A percentile compares a stretch with the other conserved stretches of the same genome.
These are phyloP conservation scores for Cricetomys ansorgei DNA, from an alignment of 2,113 vertebrate genomes.

Conservation along the genomic window DNA sequence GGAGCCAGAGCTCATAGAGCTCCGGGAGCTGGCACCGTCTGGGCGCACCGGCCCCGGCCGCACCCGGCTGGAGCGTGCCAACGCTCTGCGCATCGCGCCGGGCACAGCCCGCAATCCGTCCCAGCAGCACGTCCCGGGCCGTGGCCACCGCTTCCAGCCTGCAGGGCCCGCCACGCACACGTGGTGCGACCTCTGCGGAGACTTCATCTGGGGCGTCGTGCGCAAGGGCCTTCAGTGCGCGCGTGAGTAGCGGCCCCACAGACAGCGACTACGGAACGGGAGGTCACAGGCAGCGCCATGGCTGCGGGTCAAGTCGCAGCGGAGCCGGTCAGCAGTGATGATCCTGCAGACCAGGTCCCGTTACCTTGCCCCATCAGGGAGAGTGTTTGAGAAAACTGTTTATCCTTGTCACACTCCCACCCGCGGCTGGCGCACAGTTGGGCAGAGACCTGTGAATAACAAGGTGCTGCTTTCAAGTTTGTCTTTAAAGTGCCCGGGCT, in stretches of 20 bases:
- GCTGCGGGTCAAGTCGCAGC: neutral
- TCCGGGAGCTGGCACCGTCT: constrained; percentile 34
- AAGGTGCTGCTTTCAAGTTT: constrained; percentile 27
- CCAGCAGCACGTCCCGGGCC: constrained; percentile 84
- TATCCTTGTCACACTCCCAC: neutral
- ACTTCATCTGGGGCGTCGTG: constrained; percentile 97
- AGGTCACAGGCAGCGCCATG: constrained; percentile 5
- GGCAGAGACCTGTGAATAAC: neutral
- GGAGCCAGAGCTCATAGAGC: constrained; percentile 78
- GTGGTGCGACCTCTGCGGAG: constrained; percentile 98
- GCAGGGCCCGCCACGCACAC: constrained; percentile 88
- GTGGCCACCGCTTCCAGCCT: constrained; percentile 92
- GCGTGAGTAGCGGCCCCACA: constrained; percentile 90
- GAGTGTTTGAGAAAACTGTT: neutral
- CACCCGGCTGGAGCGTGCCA: constrained; percentile 91
- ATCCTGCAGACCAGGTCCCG: neutral
- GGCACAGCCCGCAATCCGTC: constrained; percentile 86
- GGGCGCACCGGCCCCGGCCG: constrained; percentile 72
- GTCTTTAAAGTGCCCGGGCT: constrained; percentile 28
- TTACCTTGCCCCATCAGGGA: neutral
- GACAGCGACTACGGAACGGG: constrained; percentile 2
- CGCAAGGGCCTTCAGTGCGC: constrained; percentile 93
- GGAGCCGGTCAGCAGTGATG: neutral
- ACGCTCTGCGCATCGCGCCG: constrained; percentile 93
- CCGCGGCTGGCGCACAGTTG: neutral